Percentiles rank a stretch among this genome's conserved stretches.
These are phyloP conservation scores for Catharus minimus DNA, from an alignment of 2,113 vertebrate genomes.

Conservation along the genomic window DNA sequence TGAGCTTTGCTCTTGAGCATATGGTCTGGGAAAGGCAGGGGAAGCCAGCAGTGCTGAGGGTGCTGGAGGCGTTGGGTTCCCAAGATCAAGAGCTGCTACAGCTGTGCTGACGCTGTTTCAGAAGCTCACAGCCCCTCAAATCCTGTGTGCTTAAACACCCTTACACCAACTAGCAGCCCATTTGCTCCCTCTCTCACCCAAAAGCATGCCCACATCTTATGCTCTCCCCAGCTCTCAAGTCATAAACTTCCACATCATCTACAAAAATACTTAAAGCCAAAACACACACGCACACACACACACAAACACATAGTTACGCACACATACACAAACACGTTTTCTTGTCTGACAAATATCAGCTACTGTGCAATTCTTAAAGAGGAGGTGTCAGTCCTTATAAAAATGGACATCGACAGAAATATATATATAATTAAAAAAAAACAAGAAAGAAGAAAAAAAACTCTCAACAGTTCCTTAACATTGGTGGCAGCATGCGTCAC, in stretches of 20 bases:
- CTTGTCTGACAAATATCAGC: constrained; percentile 22
- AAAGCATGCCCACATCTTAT: background rate
- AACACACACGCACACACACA: background rate
- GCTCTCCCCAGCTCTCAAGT: background rate
- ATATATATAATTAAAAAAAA: background rate
- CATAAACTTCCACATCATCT: background rate
- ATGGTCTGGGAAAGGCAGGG: background rate
- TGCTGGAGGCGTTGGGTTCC: constrained; percentile 50
- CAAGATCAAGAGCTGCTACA: background rate
- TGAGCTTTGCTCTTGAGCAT: background rate
- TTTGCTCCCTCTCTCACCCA: background rate
- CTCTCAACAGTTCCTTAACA: constrained; percentile 54
- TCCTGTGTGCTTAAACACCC: background rate
- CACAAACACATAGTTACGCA: constrained; percentile 21
- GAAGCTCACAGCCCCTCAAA: background rate
- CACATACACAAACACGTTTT: constrained; percentile 47
- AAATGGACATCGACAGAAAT: constrained; percentile 48
- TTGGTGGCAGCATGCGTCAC: constrained; percentile 72
- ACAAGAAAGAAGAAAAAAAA: background rate
- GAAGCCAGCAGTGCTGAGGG: constrained; percentile 13
- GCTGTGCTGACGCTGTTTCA: background rate
- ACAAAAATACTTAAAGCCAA: background rate
- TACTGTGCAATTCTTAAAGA: constrained; percentile 15
- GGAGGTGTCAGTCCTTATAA: constrained; percentile 17
- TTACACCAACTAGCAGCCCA: background rate